A percentile compares a stretch with the other conserved stretches of the same genome.
Conservation (phyloP, 2,888 invertebrate species). For the Torymus texanus region DNA sequence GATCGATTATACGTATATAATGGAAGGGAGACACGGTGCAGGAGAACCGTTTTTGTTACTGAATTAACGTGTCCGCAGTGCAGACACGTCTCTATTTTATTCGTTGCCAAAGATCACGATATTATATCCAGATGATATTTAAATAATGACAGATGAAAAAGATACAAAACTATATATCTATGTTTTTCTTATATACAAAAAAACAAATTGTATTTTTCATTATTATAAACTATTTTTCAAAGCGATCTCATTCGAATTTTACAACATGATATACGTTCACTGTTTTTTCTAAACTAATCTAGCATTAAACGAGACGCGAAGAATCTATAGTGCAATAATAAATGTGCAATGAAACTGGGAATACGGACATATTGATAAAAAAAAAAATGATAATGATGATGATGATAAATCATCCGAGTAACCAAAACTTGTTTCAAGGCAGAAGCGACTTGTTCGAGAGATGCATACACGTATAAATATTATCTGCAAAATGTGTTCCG, state of each 20-base stretch:
- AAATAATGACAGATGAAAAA: neutral
- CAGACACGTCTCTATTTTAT: constrained; percentile 51
- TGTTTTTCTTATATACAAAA: constrained; percentile 20
- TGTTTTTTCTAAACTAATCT: constrained; percentile 14
- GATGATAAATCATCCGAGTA: constrained; percentile 45
- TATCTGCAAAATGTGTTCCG: constrained; percentile 58
- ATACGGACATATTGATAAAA: constrained; percentile 50
- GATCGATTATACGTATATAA: neutral
- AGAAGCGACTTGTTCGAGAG: constrained; percentile 58
- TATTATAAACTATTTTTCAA: constrained; percentile 43
- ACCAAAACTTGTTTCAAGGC: constrained; percentile 59
- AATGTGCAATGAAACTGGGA: constrained; percentile 47
- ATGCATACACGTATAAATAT: constrained; percentile 53
- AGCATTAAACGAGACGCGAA: constrained; percentile 15
- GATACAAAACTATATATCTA: constrained; percentile 29
- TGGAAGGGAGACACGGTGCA: constrained; percentile 35
- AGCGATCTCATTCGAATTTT: constrained; percentile 18
- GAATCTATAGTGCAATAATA: constrained; percentile 15
- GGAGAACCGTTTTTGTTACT: constrained; percentile 41
- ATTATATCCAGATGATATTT: neutral
- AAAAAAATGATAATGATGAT: no score
- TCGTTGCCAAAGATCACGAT: constrained; percentile 17
- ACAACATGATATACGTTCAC: constrained; percentile 10
- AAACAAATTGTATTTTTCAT: constrained; percentile 53
- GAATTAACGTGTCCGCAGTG: constrained; percentile 41